Base-by-base conservation (phyloP, 2,888 invertebrate species). In the Electrophaes corylata region DNA sequence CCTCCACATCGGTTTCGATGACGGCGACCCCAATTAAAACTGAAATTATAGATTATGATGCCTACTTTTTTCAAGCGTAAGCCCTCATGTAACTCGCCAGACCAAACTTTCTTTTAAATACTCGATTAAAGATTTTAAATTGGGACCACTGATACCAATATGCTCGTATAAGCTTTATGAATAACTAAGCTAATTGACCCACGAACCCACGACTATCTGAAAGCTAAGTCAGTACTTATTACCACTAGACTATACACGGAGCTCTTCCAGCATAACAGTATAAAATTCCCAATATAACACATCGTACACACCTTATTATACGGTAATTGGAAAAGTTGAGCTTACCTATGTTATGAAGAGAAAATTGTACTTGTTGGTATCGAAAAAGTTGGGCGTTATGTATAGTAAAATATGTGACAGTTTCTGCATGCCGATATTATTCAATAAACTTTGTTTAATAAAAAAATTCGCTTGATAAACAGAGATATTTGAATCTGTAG, bases 301-400 rank as follows among this genome's bases (percentile, higher is more conserved):
- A 37, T 8, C 16, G 8, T 37, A 26, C 14, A 37, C 37, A 37
- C 16, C 16, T 16, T 37, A 16, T 37, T 37, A 16, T 16, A 37
- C 35, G 18, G 23, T n/a, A 18, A 43, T 51, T 18, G 35, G 35
- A 51, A 43, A 50, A 50, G 31, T 50, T 50, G 19, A 20, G 41
- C 41, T 41, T 23, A 26, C 39, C 6, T 23, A 23, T 29, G 26
- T 29, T 37, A 16, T 37, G 43, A 23, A 23, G 12, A 43, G 43
- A 14, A 43, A 23, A 43, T 43, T 43, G 12, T 43, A 23, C 19
- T 40, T 41, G 12, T 41, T 23, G 20, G 41, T 5, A 23, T 41
- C n/a, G 20, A 8, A 41, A 41, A 41, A 41, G 41, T 41, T 41
- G 5, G 12, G 12, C 41, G 20, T 23, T 23, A 20, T 23, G 12